Conservation (phyloP, 2,797 vertebrate species). For the Chaetodon trifasciatus region DNA sequence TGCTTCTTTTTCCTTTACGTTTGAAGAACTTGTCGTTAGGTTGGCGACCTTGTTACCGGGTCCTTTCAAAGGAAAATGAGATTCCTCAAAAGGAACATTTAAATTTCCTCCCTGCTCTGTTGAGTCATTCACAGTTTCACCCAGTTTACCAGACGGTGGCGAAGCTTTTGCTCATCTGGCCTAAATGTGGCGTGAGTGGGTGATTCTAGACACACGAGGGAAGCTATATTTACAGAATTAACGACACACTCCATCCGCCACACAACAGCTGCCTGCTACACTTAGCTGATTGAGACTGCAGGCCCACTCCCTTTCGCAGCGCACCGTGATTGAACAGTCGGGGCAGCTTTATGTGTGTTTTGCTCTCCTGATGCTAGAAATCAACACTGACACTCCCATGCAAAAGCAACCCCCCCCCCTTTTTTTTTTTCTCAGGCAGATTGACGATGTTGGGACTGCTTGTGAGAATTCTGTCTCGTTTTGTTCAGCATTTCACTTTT, state of each 20-base stretch:
- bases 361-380: conserved; percentile 64
- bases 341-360: conserved; percentile 73
- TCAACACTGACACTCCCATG: conserved; percentile 69
- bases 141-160: conserved; percentile 59
- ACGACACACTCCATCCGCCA: conserved; percentile 75
- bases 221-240: conserved; percentile 86
- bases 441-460: conserved; percentile 32
- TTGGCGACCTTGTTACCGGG: conserved; percentile 38
- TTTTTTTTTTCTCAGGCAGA: conserved; percentile 29
- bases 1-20: conserved; percentile 64
- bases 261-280: conserved; percentile 83
- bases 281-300: conserved; percentile 81
- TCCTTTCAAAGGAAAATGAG: conserved; percentile 56
- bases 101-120: conserved; percentile 47
- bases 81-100: conserved; percentile 55
- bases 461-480: conserved; percentile 19
- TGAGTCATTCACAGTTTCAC: conserved; percentile 61
- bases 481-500: conserved; percentile 43
- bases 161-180: conserved; percentile 74
- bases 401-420: conserved; percentile 52
- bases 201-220: conserved; percentile 82
- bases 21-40: conserved; percentile 55
- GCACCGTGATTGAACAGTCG: conserved; percentile 65
- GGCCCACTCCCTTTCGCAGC: conserved; percentile 61
- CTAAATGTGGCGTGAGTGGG: conserved; percentile 79